A percentile compares a stretch with the other conserved stretches of the same genome.
Conservation (phyloP, 2,113 vertebrate genomes). For the Electrona antarctica region DNA sequence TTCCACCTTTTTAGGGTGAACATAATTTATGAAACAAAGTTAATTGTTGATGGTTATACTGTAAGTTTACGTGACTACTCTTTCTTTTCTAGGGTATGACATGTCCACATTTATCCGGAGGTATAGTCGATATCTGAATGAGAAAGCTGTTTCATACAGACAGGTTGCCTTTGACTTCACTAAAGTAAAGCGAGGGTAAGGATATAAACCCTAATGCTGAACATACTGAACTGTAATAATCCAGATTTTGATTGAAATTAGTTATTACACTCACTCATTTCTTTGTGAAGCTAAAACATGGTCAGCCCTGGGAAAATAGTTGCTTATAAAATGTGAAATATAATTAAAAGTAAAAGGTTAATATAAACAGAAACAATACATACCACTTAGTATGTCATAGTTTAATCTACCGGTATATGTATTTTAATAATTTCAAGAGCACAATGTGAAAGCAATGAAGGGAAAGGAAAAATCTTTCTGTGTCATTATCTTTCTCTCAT, state of each 20-base stretch:
- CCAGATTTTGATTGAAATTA: not conserved
- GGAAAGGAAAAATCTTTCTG: not conserved
- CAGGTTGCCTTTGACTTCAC: slow-evolving; percentile 99
- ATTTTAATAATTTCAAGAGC: not conserved
- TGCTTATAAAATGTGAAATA: not conserved
- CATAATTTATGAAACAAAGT: not conserved
- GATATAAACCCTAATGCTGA: not conserved
- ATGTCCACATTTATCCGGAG: slow-evolving; percentile 98
- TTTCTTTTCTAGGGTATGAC: slow-evolving; percentile 85
- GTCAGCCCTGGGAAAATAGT: not conserved
- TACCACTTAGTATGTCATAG: not conserved
- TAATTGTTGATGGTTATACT: not conserved
- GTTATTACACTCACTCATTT: not conserved
- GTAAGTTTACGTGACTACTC: not conserved
- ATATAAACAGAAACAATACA: not conserved
- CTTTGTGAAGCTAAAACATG: too few species aligned
- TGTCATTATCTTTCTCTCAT: not conserved
- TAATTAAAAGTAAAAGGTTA: not conserved
- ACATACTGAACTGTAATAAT: too few species aligned
- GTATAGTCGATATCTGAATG: slow-evolving; percentile 97
- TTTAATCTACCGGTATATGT: not conserved
- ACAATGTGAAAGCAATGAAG: not conserved
- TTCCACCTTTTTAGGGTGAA: not conserved
- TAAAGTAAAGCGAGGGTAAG: slow-evolving; percentile 99
- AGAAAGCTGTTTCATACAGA: slow-evolving; percentile 99